These are phyloP conservation scores for Agapornis roseicollis DNA, from an alignment of 2,113 vertebrate species.

Conservation along the genomic window DNA sequence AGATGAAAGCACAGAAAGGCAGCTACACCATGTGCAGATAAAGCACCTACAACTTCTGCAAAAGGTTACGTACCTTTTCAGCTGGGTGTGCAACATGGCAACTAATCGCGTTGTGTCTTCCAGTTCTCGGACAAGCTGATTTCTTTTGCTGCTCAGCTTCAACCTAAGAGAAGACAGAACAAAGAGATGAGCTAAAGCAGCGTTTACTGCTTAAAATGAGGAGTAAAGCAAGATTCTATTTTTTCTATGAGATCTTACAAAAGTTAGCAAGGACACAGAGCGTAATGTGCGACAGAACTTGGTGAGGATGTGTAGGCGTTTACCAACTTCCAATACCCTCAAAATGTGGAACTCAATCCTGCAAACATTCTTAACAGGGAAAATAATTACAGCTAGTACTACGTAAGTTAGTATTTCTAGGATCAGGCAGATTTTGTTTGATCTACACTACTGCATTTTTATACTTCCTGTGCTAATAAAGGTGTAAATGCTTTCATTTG, in stretches of 20 bases:
- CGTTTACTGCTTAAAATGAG: neutral
- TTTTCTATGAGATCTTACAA: neutral
- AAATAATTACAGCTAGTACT: neutral
- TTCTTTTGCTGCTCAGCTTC: conserved; percentile 90
- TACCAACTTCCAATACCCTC: neutral
- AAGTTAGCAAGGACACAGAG: neutral
- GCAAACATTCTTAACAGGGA: neutral
- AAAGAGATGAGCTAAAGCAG: neutral
- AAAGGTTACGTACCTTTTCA: conserved; percentile 83
- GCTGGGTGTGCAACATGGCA: conserved; percentile 82
- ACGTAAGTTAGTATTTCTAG: neutral
- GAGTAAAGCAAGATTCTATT: neutral
- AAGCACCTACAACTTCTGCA: neutral
- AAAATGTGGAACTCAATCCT: neutral
- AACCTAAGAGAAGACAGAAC: conserved; percentile 71
- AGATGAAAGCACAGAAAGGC: neutral
- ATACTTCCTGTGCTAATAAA: neutral
- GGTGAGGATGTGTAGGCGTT: neutral
- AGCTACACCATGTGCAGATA: neutral
- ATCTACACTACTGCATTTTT: neutral
- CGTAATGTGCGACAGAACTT: neutral
- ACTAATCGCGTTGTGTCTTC: conserved; percentile 90
- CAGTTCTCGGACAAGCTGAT: conserved; percentile 89
- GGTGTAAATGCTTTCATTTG: neutral
- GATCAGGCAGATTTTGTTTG: neutral